Conservation (phyloP, 2,113 vertebrate genomes). For the Pseudorectes ferrugineus region DNA sequence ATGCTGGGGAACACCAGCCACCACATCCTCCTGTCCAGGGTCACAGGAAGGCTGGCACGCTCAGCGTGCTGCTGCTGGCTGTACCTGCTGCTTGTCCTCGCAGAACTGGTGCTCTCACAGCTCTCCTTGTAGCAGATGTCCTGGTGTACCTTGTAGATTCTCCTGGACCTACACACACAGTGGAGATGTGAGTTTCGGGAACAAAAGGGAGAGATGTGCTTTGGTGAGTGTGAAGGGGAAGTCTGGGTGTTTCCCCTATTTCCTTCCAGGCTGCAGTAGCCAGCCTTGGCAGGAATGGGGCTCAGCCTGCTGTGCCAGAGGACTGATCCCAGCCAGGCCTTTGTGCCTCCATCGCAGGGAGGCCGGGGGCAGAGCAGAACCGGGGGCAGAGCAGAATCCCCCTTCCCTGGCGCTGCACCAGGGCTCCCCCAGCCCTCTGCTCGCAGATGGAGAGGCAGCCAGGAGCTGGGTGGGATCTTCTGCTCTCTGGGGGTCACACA, state of each 20-base stretch:
- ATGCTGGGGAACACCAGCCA: not conserved
- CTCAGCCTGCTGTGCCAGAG: not conserved
- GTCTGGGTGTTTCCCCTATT: not conserved
- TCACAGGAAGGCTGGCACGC: accelerated
- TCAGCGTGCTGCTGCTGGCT: accelerated
- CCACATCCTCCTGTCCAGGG: not conserved
- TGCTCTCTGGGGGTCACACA: not conserved
- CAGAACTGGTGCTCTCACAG: constrained; percentile 73
- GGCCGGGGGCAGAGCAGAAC: no score
- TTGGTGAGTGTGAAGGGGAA: no score
- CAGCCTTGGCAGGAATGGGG: not conserved
- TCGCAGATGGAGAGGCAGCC: not conserved
- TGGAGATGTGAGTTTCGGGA: not conserved
- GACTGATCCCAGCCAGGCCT: not conserved
- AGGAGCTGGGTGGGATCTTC: not conserved
- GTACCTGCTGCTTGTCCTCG: constrained; percentile 76
- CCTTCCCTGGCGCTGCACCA: not conserved
- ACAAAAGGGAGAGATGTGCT: not conserved
- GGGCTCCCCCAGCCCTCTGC: not conserved
- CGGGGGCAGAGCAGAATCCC: not conserved
- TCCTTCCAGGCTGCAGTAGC: not conserved
- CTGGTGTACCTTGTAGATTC: constrained; percentile 86
- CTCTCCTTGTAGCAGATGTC: constrained; percentile 89
- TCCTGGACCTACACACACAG: constrained; percentile 80
- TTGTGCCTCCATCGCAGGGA: accelerated